Evolutionary conservation across 2,113 vertebrate genomes (phyloP), one percentile per base, ranked within the genome.

Genomic region (Thomomys bottae): DNA sequence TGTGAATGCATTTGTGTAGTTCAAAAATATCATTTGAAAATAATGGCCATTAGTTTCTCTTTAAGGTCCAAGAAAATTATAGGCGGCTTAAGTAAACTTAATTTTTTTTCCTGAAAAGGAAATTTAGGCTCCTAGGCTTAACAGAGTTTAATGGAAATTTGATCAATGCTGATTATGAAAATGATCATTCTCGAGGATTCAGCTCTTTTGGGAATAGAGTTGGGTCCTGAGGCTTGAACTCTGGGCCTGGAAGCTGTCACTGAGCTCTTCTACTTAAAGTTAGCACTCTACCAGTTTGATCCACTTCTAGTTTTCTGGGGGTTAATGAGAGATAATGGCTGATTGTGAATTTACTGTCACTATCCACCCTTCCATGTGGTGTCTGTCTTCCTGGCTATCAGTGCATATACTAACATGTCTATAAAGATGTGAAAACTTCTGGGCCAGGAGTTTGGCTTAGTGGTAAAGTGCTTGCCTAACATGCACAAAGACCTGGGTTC

Each of bases 11-110:
- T 75, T 93, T 93, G 26, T 76, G 70, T 10, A 70, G 81, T 71
- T 91, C 36, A 89, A 92, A 94, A 95, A 93, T 90, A 90, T 73
- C 40, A 93, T 80, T 90, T 89, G 36, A 84, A 95, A 92, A 95
- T 92, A 90, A 94, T 78, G n/a, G 40, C 20, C 8, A 11, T 82
- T 83, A 75, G 20, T 73, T 30, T 92, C 34, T 79, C 45, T 18
- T 81, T 77, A 78, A 82, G 45, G 15, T 73, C 36, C 49, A 84
- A 81, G 57, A 88, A 66, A 88, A 86, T 64, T 40, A 83, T 6
- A 92, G 63, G 4, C 26, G 77, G 9, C 17, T 14, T 38, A 79
- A 94, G 72, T 9, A 80, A 91, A 83, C 71, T 71, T 75, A 77
- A 86, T 86, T 45, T 66, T 17, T n/a, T 83, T 80, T 68, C 88